Evolutionary conservation across 2,113 vertebrate genomes (phyloP), one percentile per base, ranked within the genome.

Genomic region (Eudyptes chrysolophus): DNA sequence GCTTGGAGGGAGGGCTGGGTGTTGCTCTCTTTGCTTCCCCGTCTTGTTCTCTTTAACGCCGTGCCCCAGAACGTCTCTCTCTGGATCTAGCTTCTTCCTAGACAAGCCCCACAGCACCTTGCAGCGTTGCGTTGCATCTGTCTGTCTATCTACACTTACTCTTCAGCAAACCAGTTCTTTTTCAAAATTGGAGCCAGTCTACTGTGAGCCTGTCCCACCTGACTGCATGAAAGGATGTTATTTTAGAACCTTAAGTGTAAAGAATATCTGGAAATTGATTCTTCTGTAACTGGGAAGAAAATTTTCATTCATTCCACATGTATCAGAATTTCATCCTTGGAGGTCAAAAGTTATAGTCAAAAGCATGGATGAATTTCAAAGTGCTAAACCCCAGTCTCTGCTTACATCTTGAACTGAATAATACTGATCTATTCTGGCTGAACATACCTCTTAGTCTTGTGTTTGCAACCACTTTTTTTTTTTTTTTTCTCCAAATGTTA

Each of bases 71-170:
- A 10, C 17, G 17, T 19, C 9, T 66, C 46, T 85, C 11, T 54
- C 25, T 64, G 44, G 27, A 10, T 44, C 9, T 40, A 3, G 26
- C 42, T 71, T 32, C 68, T 65, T 48, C 27, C 36, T 44, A 30
- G 64, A 8, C 16, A 38, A 79, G 55, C 8, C 22, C 51, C 38
- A 0, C n/a, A 72, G 57, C 58, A 16, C 26, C 36, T 91, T 36
- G 2, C n/a, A 15, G n/a, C 3, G 0, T 44, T 51, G 75, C 40
- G 6, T 40, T 21, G 10, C 46, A 9, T 25, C 55, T 89, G 2
- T 79, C 17, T 54, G 30, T 27, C 30, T 16, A 10, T 16, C 60
- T 52, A 2, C 25, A 3, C 10, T 49, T 80, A 4, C 8, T 60
- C 61, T 58, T 22, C 51, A 75, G 46, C 85, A 84, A 29, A 49